Evolutionary conservation across 2,888 invertebrate species (phyloP), one percentile per base, ranked within the genome.

Genomic region (Lysandra bellargus): DNA sequence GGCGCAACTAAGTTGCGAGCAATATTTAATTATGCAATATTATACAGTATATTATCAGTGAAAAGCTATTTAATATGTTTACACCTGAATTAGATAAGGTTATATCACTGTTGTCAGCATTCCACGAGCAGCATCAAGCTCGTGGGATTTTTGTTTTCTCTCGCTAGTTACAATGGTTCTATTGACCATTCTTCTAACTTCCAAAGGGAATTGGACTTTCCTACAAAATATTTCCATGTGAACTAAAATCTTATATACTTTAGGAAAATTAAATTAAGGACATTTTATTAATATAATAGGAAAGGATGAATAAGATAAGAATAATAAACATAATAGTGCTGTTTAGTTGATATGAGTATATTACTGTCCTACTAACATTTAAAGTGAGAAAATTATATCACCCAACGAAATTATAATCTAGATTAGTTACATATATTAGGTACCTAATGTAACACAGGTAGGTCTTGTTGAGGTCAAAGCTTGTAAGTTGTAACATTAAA

Each of bases 111-210:
- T 2, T 23, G 9, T 9, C 30, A 9, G 30, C 64, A 64, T 64
- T 64, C 23, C 23, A 23, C 23, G 23, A 23, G 23, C 23, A 23
- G 23, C 23, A 30, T 64, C 61, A 64, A 64, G 30, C 30, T 12
- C 23, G 64, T 64, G 64, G 30, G 64, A 64, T 30, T 64, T 12
- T 64, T 64, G 61, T 64, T 64, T 30, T 64, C 64, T 64, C 64
- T 12, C 9, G 7, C 64, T 30, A 3, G 23, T 30, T 7, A 64
- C 30, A 64, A 64, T 64, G 12, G 30, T 64, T 64, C 9, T 64
- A 30, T 64, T 23, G 30, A 23, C 2, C 61, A 64, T 64, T 64
- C 30, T 64, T 64, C 30, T 64, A 64, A 64, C 9, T 9, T 4
- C 9, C 64, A 30, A 61, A 61, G 23, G 61, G 23, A 23, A 7